Percentiles rank a stretch among this genome's conserved stretches.
phyloP scores from a whole-genome alignment of 2,113 vertebrate genomes.

The Barnardius zonarius region DNA sequence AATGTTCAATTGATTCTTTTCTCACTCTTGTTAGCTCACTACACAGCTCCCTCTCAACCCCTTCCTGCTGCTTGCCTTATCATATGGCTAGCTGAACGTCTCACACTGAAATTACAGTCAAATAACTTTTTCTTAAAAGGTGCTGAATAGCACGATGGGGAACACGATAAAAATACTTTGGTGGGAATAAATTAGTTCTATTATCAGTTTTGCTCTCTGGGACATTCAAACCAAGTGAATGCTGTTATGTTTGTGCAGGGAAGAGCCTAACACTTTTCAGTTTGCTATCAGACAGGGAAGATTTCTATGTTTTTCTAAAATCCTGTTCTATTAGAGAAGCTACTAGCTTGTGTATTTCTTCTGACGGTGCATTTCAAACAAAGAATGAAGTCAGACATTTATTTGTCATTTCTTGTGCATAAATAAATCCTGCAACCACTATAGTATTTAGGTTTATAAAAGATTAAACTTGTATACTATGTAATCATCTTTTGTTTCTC shows the following conservation, averaged over 20 bases:
- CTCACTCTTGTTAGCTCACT: background rate
- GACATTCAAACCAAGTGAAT: background rate
- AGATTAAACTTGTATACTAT: background rate
- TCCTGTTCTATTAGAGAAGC: background rate
- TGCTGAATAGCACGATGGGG: background rate
- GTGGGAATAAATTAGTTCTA: background rate
- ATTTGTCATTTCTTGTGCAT: background rate
- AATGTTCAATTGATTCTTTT: background rate
- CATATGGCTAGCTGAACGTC: background rate
- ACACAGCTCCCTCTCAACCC: background rate
- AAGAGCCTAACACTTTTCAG: background rate
- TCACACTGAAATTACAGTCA: background rate
- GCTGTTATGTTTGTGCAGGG: background rate
- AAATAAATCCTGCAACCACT: background rate
- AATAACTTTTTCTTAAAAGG: background rate
- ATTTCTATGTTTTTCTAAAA: background rate
- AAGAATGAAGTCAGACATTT: background rate
- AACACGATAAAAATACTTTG: background rate
- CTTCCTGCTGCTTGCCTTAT: background rate
- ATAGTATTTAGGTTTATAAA: background rate
- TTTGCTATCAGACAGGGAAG: background rate
- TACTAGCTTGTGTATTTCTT: background rate
- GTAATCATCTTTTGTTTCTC: background rate
- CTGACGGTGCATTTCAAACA: background rate
- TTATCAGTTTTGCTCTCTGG: background rate